phyloP scores from a whole-genome alignment of 2,113 vertebrate genomes.

The Burhinus oedicnemus region DNA sequence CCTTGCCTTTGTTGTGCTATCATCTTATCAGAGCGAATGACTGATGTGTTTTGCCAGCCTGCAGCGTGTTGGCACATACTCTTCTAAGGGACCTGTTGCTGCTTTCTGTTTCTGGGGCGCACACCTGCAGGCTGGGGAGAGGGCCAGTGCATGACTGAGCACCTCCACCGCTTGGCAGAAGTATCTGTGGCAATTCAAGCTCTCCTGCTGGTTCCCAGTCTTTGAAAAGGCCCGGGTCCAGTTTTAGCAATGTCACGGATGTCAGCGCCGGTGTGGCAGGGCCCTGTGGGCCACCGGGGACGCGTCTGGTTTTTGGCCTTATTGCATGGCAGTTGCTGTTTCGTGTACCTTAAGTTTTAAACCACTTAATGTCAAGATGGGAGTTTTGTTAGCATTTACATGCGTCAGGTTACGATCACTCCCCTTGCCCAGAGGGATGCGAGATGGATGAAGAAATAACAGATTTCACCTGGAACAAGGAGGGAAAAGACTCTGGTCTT shows the following conservation, averaged over 20 bases:
- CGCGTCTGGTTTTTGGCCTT: background rate
- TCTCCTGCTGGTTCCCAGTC: background rate
- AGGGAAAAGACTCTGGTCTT: background rate
- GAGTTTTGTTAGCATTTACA: background rate
- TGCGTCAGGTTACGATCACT: background rate
- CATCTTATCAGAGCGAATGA: background rate
- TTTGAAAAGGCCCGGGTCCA: background rate
- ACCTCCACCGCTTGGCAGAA: background rate
- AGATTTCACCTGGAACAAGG: background rate
- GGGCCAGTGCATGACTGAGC: background rate
- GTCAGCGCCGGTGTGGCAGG: background rate
- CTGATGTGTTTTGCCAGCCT: background rate
- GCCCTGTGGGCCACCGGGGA: background rate
- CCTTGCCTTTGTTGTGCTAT: slow-evolving; percentile 17
- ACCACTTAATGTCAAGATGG: background rate
- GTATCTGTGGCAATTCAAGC: background rate
- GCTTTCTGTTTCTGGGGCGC: background rate
- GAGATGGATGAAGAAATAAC: background rate
- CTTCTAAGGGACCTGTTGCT: background rate
- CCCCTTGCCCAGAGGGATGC: background rate
- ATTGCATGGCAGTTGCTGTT: background rate
- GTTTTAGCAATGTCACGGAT: background rate
- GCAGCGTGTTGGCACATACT: background rate
- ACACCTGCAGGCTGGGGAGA: background rate
- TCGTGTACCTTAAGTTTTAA: background rate